Conservation (phyloP, 1,140 invertebrate genomes). For the Drosophila elegans region DNA sequence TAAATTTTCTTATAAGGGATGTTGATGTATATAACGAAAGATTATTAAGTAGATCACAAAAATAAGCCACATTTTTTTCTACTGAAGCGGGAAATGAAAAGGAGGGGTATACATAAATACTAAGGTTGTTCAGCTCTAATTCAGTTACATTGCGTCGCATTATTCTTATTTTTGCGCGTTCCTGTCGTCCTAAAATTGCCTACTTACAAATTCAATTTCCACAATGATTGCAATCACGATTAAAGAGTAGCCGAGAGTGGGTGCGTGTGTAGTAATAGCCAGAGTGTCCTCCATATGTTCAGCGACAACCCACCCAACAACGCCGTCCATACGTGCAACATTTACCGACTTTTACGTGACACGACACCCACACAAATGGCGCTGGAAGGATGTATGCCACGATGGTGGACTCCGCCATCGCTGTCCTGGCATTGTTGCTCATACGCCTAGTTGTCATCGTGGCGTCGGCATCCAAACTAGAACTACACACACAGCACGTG, state of each 20-base stretch:
- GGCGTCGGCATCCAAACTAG: constrained; percentile 37
- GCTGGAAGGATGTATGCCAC: constrained; percentile 6
- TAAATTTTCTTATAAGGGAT: too few relatives aligned
- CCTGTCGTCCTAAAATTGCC: constrained; percentile 59
- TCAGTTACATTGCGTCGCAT: constrained; percentile 66
- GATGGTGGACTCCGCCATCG: constrained; percentile 8
- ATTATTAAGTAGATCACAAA: too few relatives aligned
- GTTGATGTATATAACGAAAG: too few relatives aligned
- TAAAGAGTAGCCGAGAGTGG: constrained; percentile 31
- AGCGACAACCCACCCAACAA: constrained; percentile 28
- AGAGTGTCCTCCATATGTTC: constrained; percentile 38
- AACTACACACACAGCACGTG: constrained; percentile 54
- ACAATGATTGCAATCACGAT: constrained; percentile 76
- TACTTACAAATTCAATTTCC: constrained; percentile 79
- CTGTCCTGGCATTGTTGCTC: constrained; percentile 42
- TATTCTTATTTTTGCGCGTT: constrained; percentile 66
- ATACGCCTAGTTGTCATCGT: constrained; percentile 55
- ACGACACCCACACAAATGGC: constrained; percentile 52
- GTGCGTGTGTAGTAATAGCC: constrained; percentile 21
- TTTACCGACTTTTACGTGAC: constrained; percentile 72
- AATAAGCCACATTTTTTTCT: too few relatives aligned
- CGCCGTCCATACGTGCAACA: constrained; percentile 62
- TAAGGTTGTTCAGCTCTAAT: constrained; percentile 33
- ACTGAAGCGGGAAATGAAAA: too few relatives aligned
- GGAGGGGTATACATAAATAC: too few relatives aligned